A percentile compares a stretch with the other conserved stretches of the same genome.
phyloP scores from a whole-genome alignment of 2,797 vertebrate genomes.

The Enteromius radiatus region DNA sequence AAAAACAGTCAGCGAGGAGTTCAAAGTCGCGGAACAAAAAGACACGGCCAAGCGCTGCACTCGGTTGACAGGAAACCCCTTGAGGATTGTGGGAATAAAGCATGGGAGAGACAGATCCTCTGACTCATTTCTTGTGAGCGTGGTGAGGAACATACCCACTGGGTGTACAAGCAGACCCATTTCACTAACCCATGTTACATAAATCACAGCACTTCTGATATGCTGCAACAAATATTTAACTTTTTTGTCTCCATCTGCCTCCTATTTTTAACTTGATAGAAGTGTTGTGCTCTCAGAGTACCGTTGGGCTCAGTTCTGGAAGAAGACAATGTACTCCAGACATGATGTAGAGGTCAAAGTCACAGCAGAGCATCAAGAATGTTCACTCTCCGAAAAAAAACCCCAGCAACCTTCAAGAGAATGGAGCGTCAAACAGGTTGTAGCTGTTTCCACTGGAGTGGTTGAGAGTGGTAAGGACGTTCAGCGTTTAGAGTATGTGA shows the following conservation, averaged over 20 bases:
- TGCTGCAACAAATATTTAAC: slow-evolving; percentile 72
- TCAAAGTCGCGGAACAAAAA: slow-evolving; percentile 68
- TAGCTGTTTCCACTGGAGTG: slow-evolving; percentile 2
- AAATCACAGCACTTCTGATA: slow-evolving; percentile 71
- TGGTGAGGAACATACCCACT: slow-evolving; percentile 65
- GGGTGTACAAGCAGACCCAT: slow-evolving; percentile 67
- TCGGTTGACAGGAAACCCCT: slow-evolving; percentile 48
- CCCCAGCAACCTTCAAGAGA: slow-evolving; percentile 24
- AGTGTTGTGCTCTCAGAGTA: slow-evolving; percentile 28
- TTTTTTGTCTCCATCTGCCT: slow-evolving; percentile 64
- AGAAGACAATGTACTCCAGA: slow-evolving; percentile 40
- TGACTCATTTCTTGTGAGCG: slow-evolving; percentile 43
- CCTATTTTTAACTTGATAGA: slow-evolving; percentile 53
- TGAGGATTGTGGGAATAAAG: slow-evolving; percentile 54
- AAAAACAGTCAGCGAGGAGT: slow-evolving; percentile 61
- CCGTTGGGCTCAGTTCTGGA: slow-evolving; percentile 2
- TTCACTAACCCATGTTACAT: slow-evolving; percentile 70
- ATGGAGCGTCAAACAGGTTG: slow-evolving; percentile 1
- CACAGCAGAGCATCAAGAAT: slow-evolving; percentile 8
- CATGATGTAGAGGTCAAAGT: slow-evolving; percentile 19
- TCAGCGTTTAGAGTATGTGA: slow-evolving; percentile 17
- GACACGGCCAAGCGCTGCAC: slow-evolving; percentile 44
- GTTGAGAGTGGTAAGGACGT: slow-evolving; percentile 10
- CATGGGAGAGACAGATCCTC: slow-evolving; percentile 54
- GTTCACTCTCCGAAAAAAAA: neutral